Conservation (phyloP, 2,797 vertebrate genomes). For the Arrhamphus sclerolepis region DNA sequence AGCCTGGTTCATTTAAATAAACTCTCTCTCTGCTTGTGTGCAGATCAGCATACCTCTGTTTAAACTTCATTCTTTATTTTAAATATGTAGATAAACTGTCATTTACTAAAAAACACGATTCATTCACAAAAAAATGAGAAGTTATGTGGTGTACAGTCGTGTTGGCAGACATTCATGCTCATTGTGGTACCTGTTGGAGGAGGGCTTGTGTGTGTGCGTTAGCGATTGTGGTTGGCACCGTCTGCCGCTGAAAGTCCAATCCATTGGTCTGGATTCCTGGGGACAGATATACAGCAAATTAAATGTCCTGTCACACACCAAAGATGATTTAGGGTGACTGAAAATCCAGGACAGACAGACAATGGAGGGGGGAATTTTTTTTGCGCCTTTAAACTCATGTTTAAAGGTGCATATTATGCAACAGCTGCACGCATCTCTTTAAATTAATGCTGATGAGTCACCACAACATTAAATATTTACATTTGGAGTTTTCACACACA, state of each 20-base stretch:
- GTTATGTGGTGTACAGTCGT: no score
- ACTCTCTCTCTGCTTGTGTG: constrained; percentile 59
- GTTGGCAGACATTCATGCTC: no score
- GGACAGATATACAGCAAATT: constrained; percentile 53
- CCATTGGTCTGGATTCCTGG: constrained; percentile 96
- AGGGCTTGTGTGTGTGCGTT: constrained; percentile 98
- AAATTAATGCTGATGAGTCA: not conserved
- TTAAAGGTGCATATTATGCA: not conserved
- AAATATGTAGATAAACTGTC: no score
- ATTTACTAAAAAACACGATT: no score
- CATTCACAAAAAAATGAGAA: no score
- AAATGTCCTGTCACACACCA: constrained; percentile 5
- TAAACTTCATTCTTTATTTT: constrained; percentile 44
- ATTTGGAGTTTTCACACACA: not conserved
- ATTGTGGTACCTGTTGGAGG: constrained; percentile 92
- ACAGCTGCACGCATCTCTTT: constrained; percentile 3
- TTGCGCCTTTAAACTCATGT: no score
- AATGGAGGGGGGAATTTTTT: not conserved
- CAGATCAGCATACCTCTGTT: constrained; percentile 49
- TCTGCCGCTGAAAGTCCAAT: constrained; percentile 98
- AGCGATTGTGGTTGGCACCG: constrained; percentile 92
- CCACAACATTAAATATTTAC: constrained; percentile 26
- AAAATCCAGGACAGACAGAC: not conserved
- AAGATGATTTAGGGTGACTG: constrained; percentile 8
- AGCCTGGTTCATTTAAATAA: constrained; percentile 76